Percentiles rank a stretch among this genome's conserved stretches.
phyloP scores from a whole-genome alignment of 1,140 invertebrate species.

The Diorhabda carinulata region DNA sequence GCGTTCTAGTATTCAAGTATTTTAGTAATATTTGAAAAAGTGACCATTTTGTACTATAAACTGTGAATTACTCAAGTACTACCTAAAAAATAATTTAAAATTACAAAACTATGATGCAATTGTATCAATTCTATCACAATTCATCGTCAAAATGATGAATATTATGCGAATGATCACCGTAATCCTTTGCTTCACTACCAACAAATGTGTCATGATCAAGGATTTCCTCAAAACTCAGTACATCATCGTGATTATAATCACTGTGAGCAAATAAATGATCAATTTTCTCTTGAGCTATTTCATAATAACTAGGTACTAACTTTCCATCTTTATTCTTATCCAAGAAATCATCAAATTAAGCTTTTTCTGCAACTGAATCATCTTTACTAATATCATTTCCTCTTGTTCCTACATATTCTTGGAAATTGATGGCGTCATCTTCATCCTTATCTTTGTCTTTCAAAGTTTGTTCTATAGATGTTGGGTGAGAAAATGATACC shows the following conservation, averaged over 20 bases:
- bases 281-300: conserved; percentile 87
- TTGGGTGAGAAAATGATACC: conserved; percentile 86
- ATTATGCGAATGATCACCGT: conserved; percentile 82
- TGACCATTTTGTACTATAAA: too few species aligned
- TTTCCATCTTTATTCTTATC: conserved; percentile 85
- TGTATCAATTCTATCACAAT: conserved; percentile 48
- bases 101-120: too few species aligned
- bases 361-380: conserved; percentile 79
- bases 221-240: conserved; percentile 82
- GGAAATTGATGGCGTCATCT: conserved; percentile 78
- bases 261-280: conserved; percentile 85
- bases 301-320: conserved; percentile 85
- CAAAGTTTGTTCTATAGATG: conserved; percentile 82
- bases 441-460: conserved; percentile 80
- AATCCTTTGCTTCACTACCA: conserved; percentile 95
- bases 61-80: too few species aligned
- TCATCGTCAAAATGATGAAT: conserved; percentile 79
- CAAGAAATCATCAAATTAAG: conserved; percentile 85
- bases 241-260: conserved; percentile 82
- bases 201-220: conserved; percentile 88
- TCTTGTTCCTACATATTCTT: conserved; percentile 75
- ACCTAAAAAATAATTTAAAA: too few species aligned
- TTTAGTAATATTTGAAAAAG: too few species aligned
- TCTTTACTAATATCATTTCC: conserved; percentile 73
- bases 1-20: too few species aligned